Percentiles rank a stretch among this genome's conserved stretches.
Conservation (phyloP, 2,113 vertebrate species). For the Isurus oxyrinchus region DNA sequence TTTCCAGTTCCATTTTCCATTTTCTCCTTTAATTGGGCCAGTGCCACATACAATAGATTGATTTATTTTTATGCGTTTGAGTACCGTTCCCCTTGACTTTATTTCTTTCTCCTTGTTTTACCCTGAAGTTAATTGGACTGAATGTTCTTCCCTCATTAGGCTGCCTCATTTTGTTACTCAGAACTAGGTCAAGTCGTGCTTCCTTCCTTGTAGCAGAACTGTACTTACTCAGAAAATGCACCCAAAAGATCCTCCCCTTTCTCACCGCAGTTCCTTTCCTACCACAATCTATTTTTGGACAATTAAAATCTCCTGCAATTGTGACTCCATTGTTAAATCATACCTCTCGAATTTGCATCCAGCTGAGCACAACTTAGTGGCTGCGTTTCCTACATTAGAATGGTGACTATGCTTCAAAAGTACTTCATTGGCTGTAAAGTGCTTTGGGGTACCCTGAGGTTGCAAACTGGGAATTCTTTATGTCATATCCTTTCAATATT, state of each 20-base stretch:
- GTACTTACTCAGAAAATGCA: not conserved
- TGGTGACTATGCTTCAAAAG: not conserved
- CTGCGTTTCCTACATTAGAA: not conserved
- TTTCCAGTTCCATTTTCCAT: not conserved
- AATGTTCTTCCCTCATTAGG: not conserved
- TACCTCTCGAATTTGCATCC: not conserved
- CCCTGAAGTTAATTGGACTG: not conserved
- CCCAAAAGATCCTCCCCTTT: not conserved
- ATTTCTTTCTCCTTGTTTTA: not conserved
- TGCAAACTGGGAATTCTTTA: not conserved
- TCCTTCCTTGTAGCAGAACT: not conserved
- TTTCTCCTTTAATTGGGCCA: not conserved
- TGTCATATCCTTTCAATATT: not conserved
- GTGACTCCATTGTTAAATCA: not conserved
- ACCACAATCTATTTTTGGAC: not conserved
- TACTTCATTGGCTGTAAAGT: not conserved
- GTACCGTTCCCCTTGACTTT: not conserved
- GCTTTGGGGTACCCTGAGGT: not conserved
- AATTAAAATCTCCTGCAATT: not conserved
- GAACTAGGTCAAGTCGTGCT: not conserved
- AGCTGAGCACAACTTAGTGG: not conserved
- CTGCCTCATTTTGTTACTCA: not conserved
- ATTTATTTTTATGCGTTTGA: not conserved
- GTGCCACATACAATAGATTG: not conserved
- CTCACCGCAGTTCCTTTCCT: not conserved